Conservation (phyloP, 2,797 vertebrate species). For the Tragelaphus eurycerus region DNA sequence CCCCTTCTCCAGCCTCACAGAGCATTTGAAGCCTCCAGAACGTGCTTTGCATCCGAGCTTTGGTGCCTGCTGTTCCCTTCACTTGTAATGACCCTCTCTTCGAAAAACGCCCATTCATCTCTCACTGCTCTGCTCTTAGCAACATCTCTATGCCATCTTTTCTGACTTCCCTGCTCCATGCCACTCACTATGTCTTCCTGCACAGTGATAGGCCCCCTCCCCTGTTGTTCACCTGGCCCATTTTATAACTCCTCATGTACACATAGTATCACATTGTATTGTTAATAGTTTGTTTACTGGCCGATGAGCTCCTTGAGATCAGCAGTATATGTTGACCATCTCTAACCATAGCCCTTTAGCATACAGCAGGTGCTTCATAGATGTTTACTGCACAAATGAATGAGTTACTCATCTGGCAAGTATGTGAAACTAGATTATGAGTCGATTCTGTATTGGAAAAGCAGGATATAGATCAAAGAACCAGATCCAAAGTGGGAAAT, state of each 20-base stretch:
- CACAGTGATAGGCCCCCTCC: background rate
- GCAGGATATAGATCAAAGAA: background rate
- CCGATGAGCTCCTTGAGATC: background rate
- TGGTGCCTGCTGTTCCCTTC: background rate
- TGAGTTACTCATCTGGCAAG: background rate
- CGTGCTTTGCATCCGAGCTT: background rate
- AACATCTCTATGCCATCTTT: background rate
- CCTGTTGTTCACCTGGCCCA: background rate
- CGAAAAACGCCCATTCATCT: background rate
- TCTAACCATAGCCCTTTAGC: slow-evolving; percentile 3
- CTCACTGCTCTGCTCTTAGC: background rate
- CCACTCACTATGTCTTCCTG: background rate
- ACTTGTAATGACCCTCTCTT: background rate
- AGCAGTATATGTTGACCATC: background rate
- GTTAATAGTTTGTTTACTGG: background rate
- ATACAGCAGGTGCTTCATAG: slow-evolving; percentile 21
- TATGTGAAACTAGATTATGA: slow-evolving; percentile 12
- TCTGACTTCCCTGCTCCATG: background rate
- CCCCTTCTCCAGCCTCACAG: background rate
- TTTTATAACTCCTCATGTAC: background rate
- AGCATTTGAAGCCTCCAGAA: background rate
- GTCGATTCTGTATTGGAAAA: slow-evolving; percentile 8
- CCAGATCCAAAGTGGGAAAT: background rate
- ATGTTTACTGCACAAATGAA: background rate
- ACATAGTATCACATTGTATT: background rate